A percentile compares a stretch with the other conserved stretches of the same genome.
These are phyloP conservation scores for Entomyzon cyanotis DNA, from an alignment of 2,113 vertebrate species.

Conservation along the genomic window DNA sequence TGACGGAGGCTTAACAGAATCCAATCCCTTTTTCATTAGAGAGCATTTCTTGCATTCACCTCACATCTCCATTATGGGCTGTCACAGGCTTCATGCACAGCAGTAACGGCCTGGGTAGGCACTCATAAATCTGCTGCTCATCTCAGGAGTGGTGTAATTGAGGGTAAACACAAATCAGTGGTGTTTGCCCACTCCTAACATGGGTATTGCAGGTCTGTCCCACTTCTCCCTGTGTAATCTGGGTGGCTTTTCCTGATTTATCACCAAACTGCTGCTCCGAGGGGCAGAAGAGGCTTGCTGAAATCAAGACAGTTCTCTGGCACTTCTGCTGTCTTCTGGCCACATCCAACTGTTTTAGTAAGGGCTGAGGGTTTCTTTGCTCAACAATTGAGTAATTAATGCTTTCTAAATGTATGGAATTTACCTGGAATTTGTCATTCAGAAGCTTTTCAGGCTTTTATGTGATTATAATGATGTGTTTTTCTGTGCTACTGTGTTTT, in stretches of 20 bases:
- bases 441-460: neutral
- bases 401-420: neutral
- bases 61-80: neutral
- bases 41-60: constrained; percentile 1
- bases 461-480: rapidly evolving
- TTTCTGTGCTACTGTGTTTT: neutral
- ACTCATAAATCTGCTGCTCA: neutral
- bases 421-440: neutral
- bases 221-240: neutral
- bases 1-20: neutral
- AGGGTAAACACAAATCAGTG: neutral
- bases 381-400: neutral
- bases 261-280: neutral
- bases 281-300: neutral
- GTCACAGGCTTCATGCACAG: neutral
- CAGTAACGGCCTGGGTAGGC: neutral
- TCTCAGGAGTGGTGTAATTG: neutral
- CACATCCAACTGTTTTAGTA: neutral
- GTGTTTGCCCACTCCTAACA: neutral
- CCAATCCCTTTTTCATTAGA: constrained; percentile 40
- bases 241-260: neutral
- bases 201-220: neutral
- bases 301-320: neutral
- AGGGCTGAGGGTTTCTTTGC: neutral
- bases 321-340: neutral